phyloP scores from a whole-genome alignment of 2,113 vertebrate species.

The Peromyscus polionotus region DNA sequence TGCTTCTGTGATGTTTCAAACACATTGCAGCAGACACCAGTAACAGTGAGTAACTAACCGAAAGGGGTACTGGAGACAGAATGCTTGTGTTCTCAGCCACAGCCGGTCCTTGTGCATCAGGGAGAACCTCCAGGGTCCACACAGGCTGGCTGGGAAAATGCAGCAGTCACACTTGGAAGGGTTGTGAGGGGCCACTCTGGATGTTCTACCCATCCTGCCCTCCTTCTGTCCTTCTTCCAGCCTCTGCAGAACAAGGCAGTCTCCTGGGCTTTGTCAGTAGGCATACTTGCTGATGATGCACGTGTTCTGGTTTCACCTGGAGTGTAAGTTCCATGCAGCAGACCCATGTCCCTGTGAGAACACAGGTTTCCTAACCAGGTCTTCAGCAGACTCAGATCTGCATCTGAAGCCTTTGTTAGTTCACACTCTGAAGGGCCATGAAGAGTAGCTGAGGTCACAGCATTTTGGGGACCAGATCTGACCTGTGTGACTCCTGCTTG shows the following conservation, averaged over 20 bases:
- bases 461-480: neutral
- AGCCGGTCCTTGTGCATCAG: fast-evolving
- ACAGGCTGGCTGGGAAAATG: neutral
- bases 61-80: neutral
- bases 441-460: neutral
- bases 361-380: neutral
- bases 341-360: neutral
- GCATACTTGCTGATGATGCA: neutral
- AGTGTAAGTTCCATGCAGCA: neutral
- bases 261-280: too few relatives aligned
- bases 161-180: neutral
- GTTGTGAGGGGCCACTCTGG: too few relatives aligned
- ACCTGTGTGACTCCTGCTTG: too few relatives aligned
- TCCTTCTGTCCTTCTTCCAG: neutral
- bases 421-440: neutral
- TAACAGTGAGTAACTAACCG: too few relatives aligned
- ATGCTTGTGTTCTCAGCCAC: fast-evolving
- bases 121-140: neutral
- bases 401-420: neutral
- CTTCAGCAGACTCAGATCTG: neutral
- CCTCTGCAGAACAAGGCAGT: neutral
- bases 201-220: fast-evolving
- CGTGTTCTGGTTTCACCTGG: fast-evolving
- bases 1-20: neutral
- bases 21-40: fast-evolving